These are phyloP conservation scores for Heteronetta atricapilla DNA, from an alignment of 2,113 vertebrate species.

Conservation along the genomic window DNA sequence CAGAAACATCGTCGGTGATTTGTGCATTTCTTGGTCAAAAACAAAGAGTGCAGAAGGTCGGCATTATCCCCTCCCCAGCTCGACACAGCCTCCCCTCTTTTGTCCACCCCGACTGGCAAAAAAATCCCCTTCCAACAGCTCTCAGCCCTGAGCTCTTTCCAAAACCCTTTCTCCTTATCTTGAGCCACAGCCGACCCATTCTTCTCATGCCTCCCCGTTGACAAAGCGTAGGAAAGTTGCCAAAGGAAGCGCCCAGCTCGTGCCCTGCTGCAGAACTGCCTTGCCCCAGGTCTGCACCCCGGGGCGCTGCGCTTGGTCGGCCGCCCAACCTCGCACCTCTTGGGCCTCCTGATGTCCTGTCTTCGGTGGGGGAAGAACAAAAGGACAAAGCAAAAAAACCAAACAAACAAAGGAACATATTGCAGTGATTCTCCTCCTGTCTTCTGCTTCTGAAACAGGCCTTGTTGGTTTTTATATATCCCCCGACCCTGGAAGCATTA, in stretches of 20 bases:
- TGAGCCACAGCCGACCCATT: not conserved
- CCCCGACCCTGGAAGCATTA: not conserved
- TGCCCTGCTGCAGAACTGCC: not conserved
- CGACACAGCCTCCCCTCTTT: not conserved
- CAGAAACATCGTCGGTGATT: slow-evolving; percentile 48
- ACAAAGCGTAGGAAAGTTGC: not conserved
- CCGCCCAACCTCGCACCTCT: not conserved
- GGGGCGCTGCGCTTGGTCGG: not conserved
- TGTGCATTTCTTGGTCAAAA: slow-evolving; percentile 51
- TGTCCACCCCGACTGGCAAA: not conserved
- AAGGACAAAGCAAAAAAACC: too few species aligned
- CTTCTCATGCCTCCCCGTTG: not conserved
- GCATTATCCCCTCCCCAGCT: not conserved
- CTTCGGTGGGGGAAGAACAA: not conserved
- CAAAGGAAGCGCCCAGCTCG: accelerated
- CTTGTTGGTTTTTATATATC: accelerated
- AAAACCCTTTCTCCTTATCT: not conserved
- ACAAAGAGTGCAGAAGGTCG: slow-evolving; percentile 49
- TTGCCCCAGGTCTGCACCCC: not conserved
- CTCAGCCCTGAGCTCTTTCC: not conserved
- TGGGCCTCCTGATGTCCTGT: not conserved
- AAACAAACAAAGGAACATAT: not conserved
- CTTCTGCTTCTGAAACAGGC: not conserved
- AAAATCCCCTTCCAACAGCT: not conserved
- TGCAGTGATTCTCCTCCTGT: not conserved